These are phyloP conservation scores for Trachythela sp. DNA, from an alignment of 64 coral and sea anemone species.

Conservation along the genomic window DNA sequence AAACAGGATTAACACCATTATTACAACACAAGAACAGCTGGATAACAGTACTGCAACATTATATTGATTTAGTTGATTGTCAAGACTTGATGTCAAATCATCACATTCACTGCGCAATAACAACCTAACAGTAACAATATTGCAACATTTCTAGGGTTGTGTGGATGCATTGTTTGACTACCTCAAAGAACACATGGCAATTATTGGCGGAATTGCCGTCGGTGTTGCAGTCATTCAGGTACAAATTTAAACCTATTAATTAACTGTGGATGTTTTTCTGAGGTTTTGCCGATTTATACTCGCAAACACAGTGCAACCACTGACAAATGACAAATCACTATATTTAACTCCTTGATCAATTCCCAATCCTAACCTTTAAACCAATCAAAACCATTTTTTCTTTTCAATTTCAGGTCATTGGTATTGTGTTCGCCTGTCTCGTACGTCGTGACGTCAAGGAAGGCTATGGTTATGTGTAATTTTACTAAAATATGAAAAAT, in stretches of 20 bases:
- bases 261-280: not conserved
- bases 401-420: not conserved
- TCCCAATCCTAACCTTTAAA: no score
- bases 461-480: constrained; percentile 9
- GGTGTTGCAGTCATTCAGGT: not conserved
- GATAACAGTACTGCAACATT: no score
- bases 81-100: not conserved
- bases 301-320: no score
- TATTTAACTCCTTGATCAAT: no score
- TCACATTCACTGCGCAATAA: no score
- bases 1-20: not conserved
- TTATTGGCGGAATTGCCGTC: not conserved
- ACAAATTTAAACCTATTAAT: not conserved
- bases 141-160: not conserved
- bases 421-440: not conserved
- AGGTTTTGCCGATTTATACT: no score
- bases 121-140: no score
- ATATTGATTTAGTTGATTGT: not conserved
- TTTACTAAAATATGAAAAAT: not conserved
- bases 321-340: no score
- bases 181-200: not conserved
- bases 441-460: constrained; percentile 4
- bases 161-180: not conserved
- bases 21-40: no score
- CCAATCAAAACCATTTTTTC: not conserved